Base-by-base conservation (phyloP, 35 echinoderm and acorn worm species). In the Apostichopus parvimensis region DNA sequence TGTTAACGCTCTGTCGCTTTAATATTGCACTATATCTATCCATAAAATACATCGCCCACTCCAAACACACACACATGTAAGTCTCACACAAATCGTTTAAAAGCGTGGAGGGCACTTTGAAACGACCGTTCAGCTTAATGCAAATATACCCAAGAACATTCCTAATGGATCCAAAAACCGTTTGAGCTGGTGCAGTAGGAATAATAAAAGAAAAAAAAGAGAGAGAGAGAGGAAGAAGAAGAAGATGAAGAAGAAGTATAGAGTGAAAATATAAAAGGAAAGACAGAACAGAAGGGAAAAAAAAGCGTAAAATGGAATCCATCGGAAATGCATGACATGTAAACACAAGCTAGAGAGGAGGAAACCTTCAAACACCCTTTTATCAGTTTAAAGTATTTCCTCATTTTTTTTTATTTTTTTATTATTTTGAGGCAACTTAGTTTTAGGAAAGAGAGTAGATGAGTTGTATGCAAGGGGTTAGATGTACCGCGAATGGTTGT, bases 41-140 rank as follows among this genome's bases (percentile, higher is more conserved):
- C 6, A 58, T 84, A 84, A 84, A 84, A 84, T 84, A 24, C 81
- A 84, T 84, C 56, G 54, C 57, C 54, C 81, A 58, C 81, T 84
- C 81, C 81, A 84, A 84, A 84, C 81, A 84, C 57, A 84, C 54
- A 84, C 81, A 56, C 34, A 45, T 45, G 34, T 45, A 18, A 56
- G 54, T 84, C 81, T 21, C 52, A 75, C 57, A 9, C 81, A 59
- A 84, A 84, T 84, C 81, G 81, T 84, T 84, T 84, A 84, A 84
- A 84, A 84, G 81, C 81, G 81, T 84, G 81, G 81, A 84, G 81
- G 81, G 81, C 81, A 84, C 81, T 84, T 84, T 84, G 54, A n/a
- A 58, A 84, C 81, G 54, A 58, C 81, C 81, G 81, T 84, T 84
- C 81, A 58, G 81, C 81, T 84, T 59, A 84, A 59, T 84, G 81